phyloP scores from a whole-genome alignment of 2,888 invertebrate genomes.

The Mythimna lalbum region DNA sequence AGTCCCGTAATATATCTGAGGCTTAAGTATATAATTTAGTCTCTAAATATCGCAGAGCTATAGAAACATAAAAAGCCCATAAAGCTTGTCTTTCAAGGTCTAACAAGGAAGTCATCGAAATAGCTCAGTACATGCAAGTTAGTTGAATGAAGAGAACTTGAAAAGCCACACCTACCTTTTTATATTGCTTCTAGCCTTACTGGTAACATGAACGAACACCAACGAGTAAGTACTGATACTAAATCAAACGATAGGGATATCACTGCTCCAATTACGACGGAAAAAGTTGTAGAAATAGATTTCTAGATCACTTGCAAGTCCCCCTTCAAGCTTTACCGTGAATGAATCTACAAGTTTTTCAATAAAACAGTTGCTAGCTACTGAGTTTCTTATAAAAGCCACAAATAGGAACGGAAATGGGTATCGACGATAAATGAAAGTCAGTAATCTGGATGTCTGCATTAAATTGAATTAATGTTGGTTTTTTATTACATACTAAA shows the following conservation, averaged over 20 bases:
- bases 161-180: constrained; percentile 1
- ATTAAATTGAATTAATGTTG: constrained; percentile 45
- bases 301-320: constrained; percentile 39
- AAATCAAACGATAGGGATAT: constrained; percentile 37
- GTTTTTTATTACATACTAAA: constrained; percentile 30
- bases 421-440: constrained; percentile 56
- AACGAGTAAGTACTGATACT: constrained; percentile 16
- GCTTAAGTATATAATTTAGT: no score
- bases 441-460: constrained; percentile 42
- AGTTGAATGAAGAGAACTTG: neutral
- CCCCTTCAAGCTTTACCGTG: constrained; percentile 32
- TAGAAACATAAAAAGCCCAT: neutral
- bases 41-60: no score
- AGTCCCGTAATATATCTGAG: no score
- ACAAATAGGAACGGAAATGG: constrained; percentile 57
- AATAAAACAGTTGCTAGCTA: constrained; percentile 19
- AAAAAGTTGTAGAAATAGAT: constrained; percentile 34
- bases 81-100: neutral
- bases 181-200: neutral
- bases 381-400: constrained; percentile 56
- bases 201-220: constrained; percentile 27
- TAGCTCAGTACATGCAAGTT: neutral
- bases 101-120: constrained; percentile 19
- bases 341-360: constrained; percentile 58
- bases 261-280: constrained; percentile 31